These are phyloP conservation scores for Rhinoptilus africanus DNA, from an alignment of 2,113 vertebrate genomes.

Conservation along the genomic window DNA sequence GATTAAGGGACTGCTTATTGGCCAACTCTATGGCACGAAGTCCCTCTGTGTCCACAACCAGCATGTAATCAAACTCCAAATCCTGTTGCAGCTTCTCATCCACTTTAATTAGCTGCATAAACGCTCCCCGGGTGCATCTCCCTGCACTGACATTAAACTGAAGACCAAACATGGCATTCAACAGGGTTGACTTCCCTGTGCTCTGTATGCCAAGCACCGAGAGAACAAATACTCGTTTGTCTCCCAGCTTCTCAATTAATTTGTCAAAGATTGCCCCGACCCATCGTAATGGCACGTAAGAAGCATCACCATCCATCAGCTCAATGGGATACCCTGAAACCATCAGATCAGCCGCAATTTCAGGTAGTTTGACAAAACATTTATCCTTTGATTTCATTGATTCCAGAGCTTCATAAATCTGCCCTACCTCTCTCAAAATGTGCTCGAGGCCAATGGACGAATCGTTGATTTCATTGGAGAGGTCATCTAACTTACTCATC, in stretches of 20 bases:
- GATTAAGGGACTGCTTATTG: constrained; percentile 40
- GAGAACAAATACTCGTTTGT: constrained; percentile 77
- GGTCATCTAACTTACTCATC: background rate
- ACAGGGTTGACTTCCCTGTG: constrained; percentile 79
- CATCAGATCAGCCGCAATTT: constrained; percentile 76
- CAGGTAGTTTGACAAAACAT: constrained; percentile 32
- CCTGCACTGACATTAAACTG: constrained; percentile 77
- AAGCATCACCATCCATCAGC: constrained; percentile 82
- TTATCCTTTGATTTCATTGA: background rate
- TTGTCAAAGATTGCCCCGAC: constrained; percentile 74
- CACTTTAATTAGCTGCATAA: constrained; percentile 74
- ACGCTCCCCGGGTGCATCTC: constrained; percentile 75
- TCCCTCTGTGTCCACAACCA: constrained; percentile 74
- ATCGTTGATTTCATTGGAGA: constrained; percentile 58
- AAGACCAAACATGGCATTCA: constrained; percentile 77
- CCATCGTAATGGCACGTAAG: constrained; percentile 77
- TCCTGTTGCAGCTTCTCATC: background rate
- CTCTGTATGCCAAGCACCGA: constrained; percentile 77
- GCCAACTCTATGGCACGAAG: constrained; percentile 51
- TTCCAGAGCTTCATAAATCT: constrained; percentile 76
- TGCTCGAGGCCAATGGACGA: constrained; percentile 74
- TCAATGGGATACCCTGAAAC: constrained; percentile 76
- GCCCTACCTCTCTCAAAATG: constrained; percentile 76
- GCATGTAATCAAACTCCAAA: constrained; percentile 58
- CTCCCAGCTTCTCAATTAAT: constrained; percentile 68